Conservation (phyloP, 2,797 vertebrate genomes). For the Threskiornis aethiopicus region DNA sequence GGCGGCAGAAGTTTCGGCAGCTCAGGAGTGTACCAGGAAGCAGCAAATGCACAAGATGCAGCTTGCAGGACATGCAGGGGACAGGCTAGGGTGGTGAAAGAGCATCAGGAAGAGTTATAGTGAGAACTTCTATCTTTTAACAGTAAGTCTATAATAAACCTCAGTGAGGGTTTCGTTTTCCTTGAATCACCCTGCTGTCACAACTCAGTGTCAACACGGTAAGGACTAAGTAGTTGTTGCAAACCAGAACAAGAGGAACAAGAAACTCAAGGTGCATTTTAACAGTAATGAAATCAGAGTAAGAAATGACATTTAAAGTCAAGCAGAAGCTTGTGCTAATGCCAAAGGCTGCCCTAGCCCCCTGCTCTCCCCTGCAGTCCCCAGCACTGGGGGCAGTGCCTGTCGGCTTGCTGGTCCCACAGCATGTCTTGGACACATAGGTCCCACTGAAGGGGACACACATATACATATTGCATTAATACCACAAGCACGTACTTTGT, state of each 20-base stretch:
- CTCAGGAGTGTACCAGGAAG: not conserved
- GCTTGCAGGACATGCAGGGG: rapidly evolving
- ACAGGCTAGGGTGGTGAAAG: not conserved
- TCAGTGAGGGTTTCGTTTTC: not conserved
- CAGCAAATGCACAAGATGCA: rapidly evolving
- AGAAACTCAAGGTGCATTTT: not conserved
- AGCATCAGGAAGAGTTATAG: not conserved
- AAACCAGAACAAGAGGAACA: not conserved
- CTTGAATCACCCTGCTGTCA: not conserved
- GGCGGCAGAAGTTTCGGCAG: not conserved
- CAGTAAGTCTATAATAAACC: not conserved
- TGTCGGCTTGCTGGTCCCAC: not conserved
- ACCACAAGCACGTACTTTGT: not conserved
- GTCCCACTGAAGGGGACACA: not conserved
- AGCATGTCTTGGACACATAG: rapidly evolving
- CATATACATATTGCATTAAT: not conserved
- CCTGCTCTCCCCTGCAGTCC: not conserved
- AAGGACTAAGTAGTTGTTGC: not conserved
- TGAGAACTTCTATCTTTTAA: not conserved
- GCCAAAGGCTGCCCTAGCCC: not conserved
- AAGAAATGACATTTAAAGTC: rapidly evolving
- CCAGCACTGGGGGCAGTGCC: not conserved
- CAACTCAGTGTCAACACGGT: not conserved
- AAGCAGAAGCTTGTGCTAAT: not conserved
- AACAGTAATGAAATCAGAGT: not conserved